Conservation (phyloP, 2,888 invertebrate genomes). For the Drosophila ezoana region DNA sequence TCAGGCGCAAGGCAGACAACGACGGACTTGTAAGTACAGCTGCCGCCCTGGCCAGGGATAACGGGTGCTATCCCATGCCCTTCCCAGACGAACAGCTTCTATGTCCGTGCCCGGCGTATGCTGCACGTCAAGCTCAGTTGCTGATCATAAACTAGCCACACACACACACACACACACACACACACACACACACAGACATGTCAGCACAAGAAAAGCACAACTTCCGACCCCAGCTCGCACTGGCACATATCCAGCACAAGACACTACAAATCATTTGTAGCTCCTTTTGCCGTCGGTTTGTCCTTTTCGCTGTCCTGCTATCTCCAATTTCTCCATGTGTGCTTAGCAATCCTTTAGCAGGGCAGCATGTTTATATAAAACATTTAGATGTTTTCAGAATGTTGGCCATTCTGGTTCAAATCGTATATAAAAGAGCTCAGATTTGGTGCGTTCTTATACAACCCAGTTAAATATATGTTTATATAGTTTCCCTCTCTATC, state of each 20-base stretch:
- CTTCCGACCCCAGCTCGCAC: conserved; percentile 2
- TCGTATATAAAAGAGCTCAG: not conserved
- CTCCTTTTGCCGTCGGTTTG: conserved; percentile 17
- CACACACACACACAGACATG: conserved; percentile 10
- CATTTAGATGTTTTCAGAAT: too few species aligned
- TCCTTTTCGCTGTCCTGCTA: conserved; percentile 16
- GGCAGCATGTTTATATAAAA: too few species aligned
- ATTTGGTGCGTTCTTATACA: too few species aligned
- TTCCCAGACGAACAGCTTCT: conserved; percentile 5
- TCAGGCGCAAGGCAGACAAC: conserved; percentile 41
- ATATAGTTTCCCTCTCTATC: not conserved
- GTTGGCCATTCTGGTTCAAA: too few species aligned
- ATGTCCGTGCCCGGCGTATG: conserved; percentile 57
- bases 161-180: conserved; percentile 27
- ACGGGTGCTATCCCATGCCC: conserved; percentile 3
- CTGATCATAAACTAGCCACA: conserved; percentile 73
- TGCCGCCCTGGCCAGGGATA: conserved; percentile 16
- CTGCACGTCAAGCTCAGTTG: conserved; percentile 69
- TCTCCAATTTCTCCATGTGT: conserved; percentile 29
- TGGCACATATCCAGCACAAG: conserved; percentile 35
- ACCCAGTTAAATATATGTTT: too few species aligned
- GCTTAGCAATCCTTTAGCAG: conserved; percentile 11
- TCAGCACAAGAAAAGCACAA: conserved; percentile 29
- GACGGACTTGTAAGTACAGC: conserved; percentile 44
- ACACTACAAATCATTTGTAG: conserved; percentile 71